Base-by-base conservation (phyloP, 2,113 vertebrate species). In the Odobenus rosmarus region DNA sequence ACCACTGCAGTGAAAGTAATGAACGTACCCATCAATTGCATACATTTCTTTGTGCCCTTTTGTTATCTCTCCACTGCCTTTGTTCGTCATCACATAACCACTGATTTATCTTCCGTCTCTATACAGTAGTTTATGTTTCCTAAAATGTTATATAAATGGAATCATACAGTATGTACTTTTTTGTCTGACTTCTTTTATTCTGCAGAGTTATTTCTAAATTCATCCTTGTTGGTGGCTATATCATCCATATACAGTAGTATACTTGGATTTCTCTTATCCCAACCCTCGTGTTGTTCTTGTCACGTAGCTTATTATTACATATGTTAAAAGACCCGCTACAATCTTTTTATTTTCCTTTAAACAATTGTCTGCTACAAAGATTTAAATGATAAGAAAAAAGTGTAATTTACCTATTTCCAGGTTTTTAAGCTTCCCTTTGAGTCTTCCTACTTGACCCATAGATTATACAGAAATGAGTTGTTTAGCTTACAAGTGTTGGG, bases 271-370 rank as follows among this genome's bases (percentile, higher is more conserved):
- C 6, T 90, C 24, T 64, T 67, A 33, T 57, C 21, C 51, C 3
- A 59, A 21, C 5, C 9, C 21, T 42, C 33, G 23, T 59, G 59
- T n/a, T 24, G 7, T 67, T 67, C 46, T 96, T 94, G 55, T 67
- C n/a, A 57, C 18, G 5, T 15, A 49, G 61, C 59, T 93, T 86
- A 33, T 31, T 82, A 94, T 90, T 74, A 74, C 2, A 14, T 28
- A 61, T 28, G 15, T 39, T 80, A 77, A 31, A 87, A 92, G 72
- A 23, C 31, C 46, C 28, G 57, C 4, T 79, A 28, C 7, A 21
- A 53, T 92, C 23, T 53, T 74, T 62, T 79, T 46, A 53, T 49
- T 96, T 79, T 90, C 90, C 33, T 74, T 84, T 82, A 81, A 77
- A 1, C 3, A n/a, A 33, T 53, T 61, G 59, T 67, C 28, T 82